Conservation (phyloP, 1,140 invertebrate genomes). For the Phortica variegata region DNA sequence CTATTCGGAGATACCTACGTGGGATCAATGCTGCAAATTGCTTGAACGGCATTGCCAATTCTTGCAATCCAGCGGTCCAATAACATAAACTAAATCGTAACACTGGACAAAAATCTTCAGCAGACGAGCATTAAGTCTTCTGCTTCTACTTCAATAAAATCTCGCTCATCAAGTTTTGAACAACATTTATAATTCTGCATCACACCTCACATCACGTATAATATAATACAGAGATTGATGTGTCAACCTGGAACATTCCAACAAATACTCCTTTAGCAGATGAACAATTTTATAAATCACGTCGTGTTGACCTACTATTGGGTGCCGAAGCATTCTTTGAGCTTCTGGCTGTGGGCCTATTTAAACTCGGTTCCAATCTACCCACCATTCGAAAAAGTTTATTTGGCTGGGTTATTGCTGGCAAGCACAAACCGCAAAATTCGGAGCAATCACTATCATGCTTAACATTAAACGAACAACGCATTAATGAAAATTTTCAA, state of each 20-base stretch:
- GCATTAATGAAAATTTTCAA: conserved; percentile 1
- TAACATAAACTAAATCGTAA: background rate
- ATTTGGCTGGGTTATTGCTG: conserved; percentile 34
- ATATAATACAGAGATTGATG: conserved; percentile 13
- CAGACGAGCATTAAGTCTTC: conserved; percentile 2
- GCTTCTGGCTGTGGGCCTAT: conserved; percentile 30
- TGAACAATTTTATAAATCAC: conserved; percentile 25
- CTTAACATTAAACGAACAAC: too few species aligned
- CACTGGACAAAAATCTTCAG: conserved; percentile 2
- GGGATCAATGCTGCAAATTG: background rate
- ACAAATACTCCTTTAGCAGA: conserved; percentile 27
- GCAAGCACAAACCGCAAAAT: background rate
- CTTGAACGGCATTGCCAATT: background rate
- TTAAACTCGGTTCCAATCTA: conserved; percentile 20
- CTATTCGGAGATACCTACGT: background rate
- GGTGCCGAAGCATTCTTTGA: conserved; percentile 40
- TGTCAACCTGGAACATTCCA: conserved; percentile 20
- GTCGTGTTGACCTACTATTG: conserved; percentile 34
- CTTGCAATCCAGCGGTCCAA: background rate
- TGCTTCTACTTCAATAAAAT: background rate
- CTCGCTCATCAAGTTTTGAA: background rate
- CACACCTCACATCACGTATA: conserved; percentile 12
- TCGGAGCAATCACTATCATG: background rate
- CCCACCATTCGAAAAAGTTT: conserved; percentile 38
- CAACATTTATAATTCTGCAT: conserved; percentile 3